These are phyloP conservation scores for Archips xylosteana DNA, from an alignment of 2,888 invertebrate species.

Conservation along the genomic window DNA sequence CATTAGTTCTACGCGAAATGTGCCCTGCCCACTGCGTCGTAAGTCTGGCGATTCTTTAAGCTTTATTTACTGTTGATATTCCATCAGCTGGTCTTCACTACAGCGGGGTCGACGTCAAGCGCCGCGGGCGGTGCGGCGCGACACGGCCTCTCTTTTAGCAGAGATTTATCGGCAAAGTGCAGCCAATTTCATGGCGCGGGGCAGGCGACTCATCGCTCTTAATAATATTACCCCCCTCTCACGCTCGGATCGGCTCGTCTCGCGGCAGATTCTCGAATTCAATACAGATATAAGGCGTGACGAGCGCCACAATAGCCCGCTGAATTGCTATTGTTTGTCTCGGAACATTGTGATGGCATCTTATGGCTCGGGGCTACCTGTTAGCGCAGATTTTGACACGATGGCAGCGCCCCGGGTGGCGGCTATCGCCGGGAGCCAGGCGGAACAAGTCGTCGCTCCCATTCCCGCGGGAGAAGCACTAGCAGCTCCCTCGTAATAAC, in stretches of 20 bases:
- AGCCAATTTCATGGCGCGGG: conserved; percentile 30
- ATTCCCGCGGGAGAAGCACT: too few species aligned
- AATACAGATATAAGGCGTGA: conserved; percentile 6
- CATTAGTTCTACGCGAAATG: too few species aligned
- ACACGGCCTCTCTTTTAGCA: conserved; percentile 9
- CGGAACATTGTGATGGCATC: neutral
- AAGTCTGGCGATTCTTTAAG: too few species aligned
- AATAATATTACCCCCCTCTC: conserved; percentile 12
- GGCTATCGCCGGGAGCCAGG: neutral
- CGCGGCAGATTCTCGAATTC: neutral
- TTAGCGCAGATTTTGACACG: neutral
- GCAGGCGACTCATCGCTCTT: conserved; percentile 24
- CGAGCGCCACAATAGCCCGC: neutral
- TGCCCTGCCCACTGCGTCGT: too few species aligned
- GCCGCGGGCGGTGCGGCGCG: neutral
- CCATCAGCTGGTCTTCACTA: neutral
- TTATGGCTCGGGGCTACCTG: neutral
- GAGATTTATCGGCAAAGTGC: conserved; percentile 28
- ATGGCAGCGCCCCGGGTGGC: neutral
- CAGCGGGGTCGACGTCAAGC: neutral
- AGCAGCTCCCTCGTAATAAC: too few species aligned
- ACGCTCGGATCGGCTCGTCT: neutral
- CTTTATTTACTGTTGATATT: too few species aligned
- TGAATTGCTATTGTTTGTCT: neutral
- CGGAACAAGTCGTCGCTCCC: too few species aligned